These are phyloP conservation scores for Promerops cafer DNA, from an alignment of 2,113 vertebrate species.

Conservation along the genomic window DNA sequence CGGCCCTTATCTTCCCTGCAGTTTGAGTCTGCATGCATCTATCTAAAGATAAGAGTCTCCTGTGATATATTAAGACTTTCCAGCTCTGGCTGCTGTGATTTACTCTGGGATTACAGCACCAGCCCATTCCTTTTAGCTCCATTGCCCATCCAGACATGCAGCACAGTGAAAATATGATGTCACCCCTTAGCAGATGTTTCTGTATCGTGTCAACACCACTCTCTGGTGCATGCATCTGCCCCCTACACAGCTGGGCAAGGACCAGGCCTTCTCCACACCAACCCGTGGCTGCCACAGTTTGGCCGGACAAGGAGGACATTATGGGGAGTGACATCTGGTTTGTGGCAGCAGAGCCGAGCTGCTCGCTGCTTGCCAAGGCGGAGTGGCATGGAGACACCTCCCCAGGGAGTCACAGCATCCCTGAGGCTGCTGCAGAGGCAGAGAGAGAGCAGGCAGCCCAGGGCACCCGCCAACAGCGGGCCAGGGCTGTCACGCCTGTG, in stretches of 20 bases:
- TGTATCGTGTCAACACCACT: background rate
- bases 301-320: background rate
- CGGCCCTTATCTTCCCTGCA: background rate
- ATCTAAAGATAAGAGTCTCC: background rate
- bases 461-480: accelerated
- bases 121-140: background rate
- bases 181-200: background rate
- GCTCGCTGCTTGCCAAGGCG: accelerated
- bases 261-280: background rate
- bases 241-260: background rate
- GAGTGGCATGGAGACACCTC: background rate
- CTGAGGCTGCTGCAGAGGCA: slow-evolving; percentile 16
- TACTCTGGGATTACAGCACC: slow-evolving; percentile 16
- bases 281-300: background rate
- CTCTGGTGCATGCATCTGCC: background rate
- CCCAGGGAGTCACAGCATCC: background rate
- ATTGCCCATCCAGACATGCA: background rate
- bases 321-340: background rate
- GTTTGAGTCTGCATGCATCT: background rate
- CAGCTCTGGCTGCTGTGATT: slow-evolving; percentile 26
- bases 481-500: background rate
- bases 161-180: background rate
- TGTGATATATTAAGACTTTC: slow-evolving; percentile 13
- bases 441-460: background rate
- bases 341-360: background rate